Conservation (phyloP, 2,888 invertebrate species). For the Rhagonycha lutea region DNA sequence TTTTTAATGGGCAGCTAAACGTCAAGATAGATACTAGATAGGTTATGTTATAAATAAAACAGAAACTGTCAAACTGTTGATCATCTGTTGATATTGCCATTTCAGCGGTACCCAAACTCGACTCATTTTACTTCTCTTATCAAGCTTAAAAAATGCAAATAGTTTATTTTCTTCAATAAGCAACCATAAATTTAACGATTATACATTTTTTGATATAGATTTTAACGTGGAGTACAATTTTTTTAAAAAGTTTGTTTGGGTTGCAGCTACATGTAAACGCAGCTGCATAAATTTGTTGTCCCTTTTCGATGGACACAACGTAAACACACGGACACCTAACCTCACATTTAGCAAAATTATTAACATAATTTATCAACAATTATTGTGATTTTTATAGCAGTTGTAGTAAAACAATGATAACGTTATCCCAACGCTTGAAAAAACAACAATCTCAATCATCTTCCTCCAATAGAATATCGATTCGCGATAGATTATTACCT, state of each 20-base stretch:
- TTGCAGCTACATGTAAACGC: background rate
- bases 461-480: constrained; percentile 66
- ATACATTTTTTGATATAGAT: background rate
- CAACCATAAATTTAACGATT: background rate
- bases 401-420: constrained; percentile 63
- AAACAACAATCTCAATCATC: constrained; percentile 60
- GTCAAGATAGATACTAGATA: background rate
- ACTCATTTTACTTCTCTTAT: background rate
- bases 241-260: background rate
- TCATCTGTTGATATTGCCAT: background rate
- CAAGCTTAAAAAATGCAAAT: background rate
- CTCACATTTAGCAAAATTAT: background rate
- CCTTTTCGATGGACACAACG: background rate
- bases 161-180: background rate
- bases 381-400: background rate
- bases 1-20: background rate
- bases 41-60: background rate
- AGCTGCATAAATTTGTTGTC: background rate
- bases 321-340: background rate
- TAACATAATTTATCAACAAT: background rate
- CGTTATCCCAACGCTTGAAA: constrained; percentile 72
- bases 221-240: background rate
- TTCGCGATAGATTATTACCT: constrained; percentile 77
- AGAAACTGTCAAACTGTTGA: background rate
- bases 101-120: background rate